Conservation (phyloP, 1,140 invertebrate species). For the Neocloeon triangulifer region DNA sequence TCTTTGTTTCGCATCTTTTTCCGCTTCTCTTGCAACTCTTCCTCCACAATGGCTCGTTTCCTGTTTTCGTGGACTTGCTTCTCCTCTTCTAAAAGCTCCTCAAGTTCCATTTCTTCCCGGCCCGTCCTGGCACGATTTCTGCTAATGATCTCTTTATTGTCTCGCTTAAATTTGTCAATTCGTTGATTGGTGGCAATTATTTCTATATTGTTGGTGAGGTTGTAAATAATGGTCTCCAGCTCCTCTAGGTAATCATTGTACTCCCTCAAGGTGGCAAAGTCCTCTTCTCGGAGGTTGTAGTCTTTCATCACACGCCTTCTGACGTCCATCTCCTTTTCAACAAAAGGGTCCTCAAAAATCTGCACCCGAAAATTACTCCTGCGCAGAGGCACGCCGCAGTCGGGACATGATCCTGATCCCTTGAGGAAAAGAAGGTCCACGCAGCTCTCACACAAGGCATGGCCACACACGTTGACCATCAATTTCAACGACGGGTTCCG, state of each 20-base stretch:
- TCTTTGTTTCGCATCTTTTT: slow-evolving; percentile 70
- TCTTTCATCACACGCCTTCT: slow-evolving; percentile 69
- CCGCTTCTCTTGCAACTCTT: slow-evolving; percentile 54
- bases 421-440: slow-evolving; percentile 86
- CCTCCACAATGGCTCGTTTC: slow-evolving; percentile 30
- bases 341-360: slow-evolving; percentile 83
- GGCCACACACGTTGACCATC: slow-evolving; percentile 96
- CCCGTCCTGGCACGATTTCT: slow-evolving; percentile 48
- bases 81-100: slow-evolving; percentile 71
- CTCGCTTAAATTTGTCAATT: slow-evolving; percentile 86
- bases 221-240: slow-evolving; percentile 77
- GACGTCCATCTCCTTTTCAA: slow-evolving; percentile 97
- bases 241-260: slow-evolving; percentile 87
- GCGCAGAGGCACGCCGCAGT: slow-evolving; percentile 68
- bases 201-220: slow-evolving; percentile 79
- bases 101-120: slow-evolving; percentile 54
- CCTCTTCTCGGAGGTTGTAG: slow-evolving; percentile 80
- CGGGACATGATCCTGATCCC: slow-evolving; percentile 81
- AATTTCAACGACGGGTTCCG: slow-evolving; percentile 90
- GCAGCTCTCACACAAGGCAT: slow-evolving; percentile 91
- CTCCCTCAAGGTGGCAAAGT: slow-evolving; percentile 55
- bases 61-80: slow-evolving; percentile 41
- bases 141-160: slow-evolving; percentile 75
- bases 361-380: slow-evolving; percentile 83
- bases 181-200: slow-evolving; percentile 68